phyloP scores from a whole-genome alignment of 1,140 invertebrate genomes.

The Mylabris phalerata region DNA sequence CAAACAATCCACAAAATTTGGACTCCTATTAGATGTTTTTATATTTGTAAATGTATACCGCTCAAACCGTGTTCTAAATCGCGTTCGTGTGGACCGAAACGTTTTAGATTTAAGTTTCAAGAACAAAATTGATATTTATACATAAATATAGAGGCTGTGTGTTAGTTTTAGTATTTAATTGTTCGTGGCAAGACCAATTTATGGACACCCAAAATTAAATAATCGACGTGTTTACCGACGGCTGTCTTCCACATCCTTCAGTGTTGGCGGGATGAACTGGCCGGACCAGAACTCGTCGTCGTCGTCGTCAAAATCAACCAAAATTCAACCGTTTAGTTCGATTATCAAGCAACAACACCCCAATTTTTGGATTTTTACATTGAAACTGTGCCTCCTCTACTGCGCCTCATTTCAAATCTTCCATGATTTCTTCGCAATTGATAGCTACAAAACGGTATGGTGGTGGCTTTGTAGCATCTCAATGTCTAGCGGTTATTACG shows the following conservation, averaged over 20 bases:
- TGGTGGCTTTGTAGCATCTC: conserved; percentile 28
- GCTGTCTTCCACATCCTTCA: conserved; percentile 26
- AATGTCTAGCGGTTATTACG: conserved; percentile 28
- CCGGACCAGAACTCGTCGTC: conserved; percentile 12
- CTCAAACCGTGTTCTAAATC: conserved; percentile 38
- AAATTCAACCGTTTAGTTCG: too few relatives aligned
- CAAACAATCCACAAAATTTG: too few relatives aligned
- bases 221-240: not conserved
- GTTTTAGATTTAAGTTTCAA: conserved; percentile 3
- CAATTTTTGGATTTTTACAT: too few relatives aligned
- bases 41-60: conserved; percentile 40
- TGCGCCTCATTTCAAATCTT: too few relatives aligned
- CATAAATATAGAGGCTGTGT: conserved; percentile 42
- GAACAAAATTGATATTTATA: conserved; percentile 27
- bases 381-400: too few relatives aligned
- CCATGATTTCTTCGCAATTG: too few relatives aligned
- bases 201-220: conserved; percentile 9
- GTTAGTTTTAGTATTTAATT: conserved; percentile 40
- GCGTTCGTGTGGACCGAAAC: conserved; percentile 23
- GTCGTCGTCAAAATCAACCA: not conserved
- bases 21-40: conserved; percentile 36
- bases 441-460: not conserved
- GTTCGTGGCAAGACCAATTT: conserved; percentile 37
- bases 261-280: conserved; percentile 4
- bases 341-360: too few relatives aligned